Percentiles rank a stretch among this genome's conserved stretches.
Evolutionary conservation across 2,113 vertebrate species (phyloP).

Genomic region (Vulpes vulpes): DNA sequence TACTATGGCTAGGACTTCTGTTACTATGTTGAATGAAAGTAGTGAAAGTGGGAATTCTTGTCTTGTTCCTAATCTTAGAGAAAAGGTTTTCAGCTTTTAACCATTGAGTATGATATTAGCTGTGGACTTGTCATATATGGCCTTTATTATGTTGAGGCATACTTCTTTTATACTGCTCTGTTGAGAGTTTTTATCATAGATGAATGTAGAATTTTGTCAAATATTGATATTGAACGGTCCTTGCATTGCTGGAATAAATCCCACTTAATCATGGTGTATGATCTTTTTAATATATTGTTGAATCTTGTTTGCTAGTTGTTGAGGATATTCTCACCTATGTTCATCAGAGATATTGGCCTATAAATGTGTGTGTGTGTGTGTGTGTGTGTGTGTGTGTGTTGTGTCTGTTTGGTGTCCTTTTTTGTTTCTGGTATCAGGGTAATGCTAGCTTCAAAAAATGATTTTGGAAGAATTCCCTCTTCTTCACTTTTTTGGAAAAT

Average conservation of each 20-base stretch:
- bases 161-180: not conserved
- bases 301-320: not conserved
- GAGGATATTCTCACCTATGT: not conserved
- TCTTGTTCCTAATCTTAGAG: not conserved
- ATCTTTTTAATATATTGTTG: not conserved
- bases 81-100: not conserved
- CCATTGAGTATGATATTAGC: not conserved
- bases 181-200: not conserved
- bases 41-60: not conserved
- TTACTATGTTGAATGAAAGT: not conserved
- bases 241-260: not conserved
- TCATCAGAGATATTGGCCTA: not conserved
- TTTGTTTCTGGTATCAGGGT: not conserved
- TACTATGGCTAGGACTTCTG: not conserved
- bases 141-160: not conserved
- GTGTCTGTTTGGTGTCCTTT: not conserved
- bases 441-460: not conserved
- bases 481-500: not conserved
- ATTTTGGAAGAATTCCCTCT: not conserved
- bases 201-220: not conserved
- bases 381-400: not conserved
- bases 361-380: not conserved
- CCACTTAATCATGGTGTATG: not conserved
- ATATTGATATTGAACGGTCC: not conserved
- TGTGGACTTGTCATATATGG: not conserved